Evolutionary conservation across 2,888 invertebrate genomes (phyloP).

Genomic region (Leptopilina syphax): DNA sequence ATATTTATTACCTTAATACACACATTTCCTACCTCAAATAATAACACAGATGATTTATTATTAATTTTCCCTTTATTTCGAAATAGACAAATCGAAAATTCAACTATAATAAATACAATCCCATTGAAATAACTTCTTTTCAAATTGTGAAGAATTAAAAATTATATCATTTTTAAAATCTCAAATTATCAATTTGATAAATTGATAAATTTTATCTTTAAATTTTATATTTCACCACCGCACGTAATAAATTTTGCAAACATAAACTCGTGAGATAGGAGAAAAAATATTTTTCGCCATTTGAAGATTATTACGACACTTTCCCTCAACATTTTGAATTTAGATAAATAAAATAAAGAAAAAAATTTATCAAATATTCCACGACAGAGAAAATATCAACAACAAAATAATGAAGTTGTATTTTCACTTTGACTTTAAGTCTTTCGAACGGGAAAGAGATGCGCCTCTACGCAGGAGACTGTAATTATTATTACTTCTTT

Average conservation of each 20-base stretch:
- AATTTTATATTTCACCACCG: too few species aligned
- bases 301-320: slow-evolving; percentile 4
- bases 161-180: too few species aligned
- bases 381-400: not conserved
- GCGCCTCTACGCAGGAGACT: not conserved
- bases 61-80: not conserved
- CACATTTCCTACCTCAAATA: not conserved
- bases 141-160: too few species aligned
- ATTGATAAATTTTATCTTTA: too few species aligned
- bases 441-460: not conserved
- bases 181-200: too few species aligned
- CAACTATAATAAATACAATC: too few species aligned
- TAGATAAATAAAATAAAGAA: not conserved
- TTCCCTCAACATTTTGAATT: slow-evolving; percentile 28
- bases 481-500: slow-evolving; percentile 14
- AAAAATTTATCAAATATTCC: not conserved
- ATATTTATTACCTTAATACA: slow-evolving; percentile 21
- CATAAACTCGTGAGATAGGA: too few species aligned
- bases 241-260: too few species aligned
- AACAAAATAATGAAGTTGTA: not conserved
- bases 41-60: too few species aligned
- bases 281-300: too few species aligned
- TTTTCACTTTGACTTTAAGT: slow-evolving; percentile 24
- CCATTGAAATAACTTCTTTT: too few species aligned
- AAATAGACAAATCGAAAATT: too few species aligned